phyloP scores from a whole-genome alignment of 2,113 vertebrate species.

The Crotalus horridus region DNA sequence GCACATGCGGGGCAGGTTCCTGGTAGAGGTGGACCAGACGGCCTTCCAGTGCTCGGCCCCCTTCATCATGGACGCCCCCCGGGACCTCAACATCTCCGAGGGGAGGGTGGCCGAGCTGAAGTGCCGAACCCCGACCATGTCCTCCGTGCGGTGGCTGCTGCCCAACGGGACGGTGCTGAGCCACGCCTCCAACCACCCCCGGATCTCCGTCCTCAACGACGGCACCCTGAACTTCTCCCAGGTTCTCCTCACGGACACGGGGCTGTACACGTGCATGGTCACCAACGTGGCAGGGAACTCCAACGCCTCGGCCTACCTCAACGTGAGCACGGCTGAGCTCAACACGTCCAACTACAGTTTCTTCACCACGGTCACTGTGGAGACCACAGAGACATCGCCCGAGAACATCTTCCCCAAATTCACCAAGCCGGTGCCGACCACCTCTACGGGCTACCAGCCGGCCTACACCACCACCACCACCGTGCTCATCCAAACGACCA shows the following conservation, averaged over 20 bases:
- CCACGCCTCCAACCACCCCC: slow-evolving; percentile 89
- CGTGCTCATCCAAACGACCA: slow-evolving; percentile 87
- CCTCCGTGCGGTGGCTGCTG: slow-evolving; percentile 91
- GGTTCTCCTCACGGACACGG: slow-evolving; percentile 86
- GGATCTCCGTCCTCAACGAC: slow-evolving; percentile 90
- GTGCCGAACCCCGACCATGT: slow-evolving; percentile 93
- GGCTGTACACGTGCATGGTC: slow-evolving; percentile 96
- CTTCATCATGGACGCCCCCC: slow-evolving; percentile 91
- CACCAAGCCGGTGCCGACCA: slow-evolving; percentile 83
- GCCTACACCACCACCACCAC: slow-evolving; percentile 95
- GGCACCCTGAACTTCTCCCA: slow-evolving; percentile 96
- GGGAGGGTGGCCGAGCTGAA: slow-evolving; percentile 90
- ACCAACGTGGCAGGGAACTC: slow-evolving; percentile 97
- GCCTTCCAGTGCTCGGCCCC: slow-evolving; percentile 94
- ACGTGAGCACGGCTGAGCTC: slow-evolving; percentile 93
- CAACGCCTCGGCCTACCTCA: slow-evolving; percentile 95
- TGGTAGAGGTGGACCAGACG: slow-evolving; percentile 93
- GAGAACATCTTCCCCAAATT: slow-evolving; percentile 86
- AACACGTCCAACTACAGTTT: slow-evolving; percentile 97
- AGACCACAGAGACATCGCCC: slow-evolving; percentile 85
- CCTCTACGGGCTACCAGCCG: slow-evolving; percentile 91
- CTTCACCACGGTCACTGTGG: slow-evolving; percentile 95
- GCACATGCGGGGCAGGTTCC: slow-evolving; percentile 88
- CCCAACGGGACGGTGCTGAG: slow-evolving; percentile 93
- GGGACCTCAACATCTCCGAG: slow-evolving; percentile 93